Evolutionary conservation across 1,140 invertebrate genomes (phyloP), one percentile per base, ranked within the genome.

Genomic region (Danaus plexippus): DNA sequence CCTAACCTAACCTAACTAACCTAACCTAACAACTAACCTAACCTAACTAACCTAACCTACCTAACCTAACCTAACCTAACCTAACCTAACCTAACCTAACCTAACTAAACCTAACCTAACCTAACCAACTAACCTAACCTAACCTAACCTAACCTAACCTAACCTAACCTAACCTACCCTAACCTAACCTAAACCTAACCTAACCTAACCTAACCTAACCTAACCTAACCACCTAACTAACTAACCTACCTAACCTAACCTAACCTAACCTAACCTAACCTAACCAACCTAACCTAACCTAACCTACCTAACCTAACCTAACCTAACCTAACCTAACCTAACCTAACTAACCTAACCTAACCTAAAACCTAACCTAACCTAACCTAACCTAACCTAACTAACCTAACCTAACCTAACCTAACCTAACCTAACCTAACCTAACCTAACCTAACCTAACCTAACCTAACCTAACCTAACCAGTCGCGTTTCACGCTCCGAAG

Each of bases 41-140:
- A n/a, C n/a, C n/a, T n/a, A n/a, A n/a, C n/a, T n/a, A n/a, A n/a
- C n/a, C n/a, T n/a, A n/a, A n/a, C n/a, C n/a, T n/a, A n/a, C n/a
- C n/a, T n/a, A n/a, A n/a, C n/a, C n/a, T n/a, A n/a, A n/a, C n/a
- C 50, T 52, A 52, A 52, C 50, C 50, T 52, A 52, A 52, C 50
- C 50, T 52, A 52, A 42, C 50, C 42, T 52, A 52, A 52, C 42
- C 50, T 52, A 52, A 52, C 50, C 50, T 52, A 52, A 52, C 50
- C 50, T 42, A 52, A 42, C 50, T 42, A 15, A 52, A 52, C 50
- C 50, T 52, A 52, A 52, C 50, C 50, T 52, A 52, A 52, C 32
- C 50, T 43, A 52, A 52, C 50, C n/a, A n/a, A n/a, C n/a, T n/a
- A n/a, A n/a, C n/a, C n/a, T n/a, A n/a, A n/a, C n/a, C n/a, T n/a